Conservation (phyloP, 2,113 vertebrate genomes). For the Gnathonemus longibarbis region DNA sequence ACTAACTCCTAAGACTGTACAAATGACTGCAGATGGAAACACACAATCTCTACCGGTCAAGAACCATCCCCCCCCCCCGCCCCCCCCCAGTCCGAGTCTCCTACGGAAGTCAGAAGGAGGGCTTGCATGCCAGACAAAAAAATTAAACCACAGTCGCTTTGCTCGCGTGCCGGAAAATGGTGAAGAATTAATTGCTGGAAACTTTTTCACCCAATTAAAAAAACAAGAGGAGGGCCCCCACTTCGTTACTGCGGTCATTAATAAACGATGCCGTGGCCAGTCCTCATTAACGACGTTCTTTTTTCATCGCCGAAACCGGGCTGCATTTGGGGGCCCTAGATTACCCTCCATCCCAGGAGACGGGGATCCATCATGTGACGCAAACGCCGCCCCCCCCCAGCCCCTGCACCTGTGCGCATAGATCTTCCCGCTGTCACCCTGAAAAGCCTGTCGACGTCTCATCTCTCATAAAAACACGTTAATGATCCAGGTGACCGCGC, state of each 20-base stretch:
- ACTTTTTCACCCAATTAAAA: conserved; percentile 48
- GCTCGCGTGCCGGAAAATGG: conserved; percentile 28
- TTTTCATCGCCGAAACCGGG: not conserved
- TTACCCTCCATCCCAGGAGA: not conserved
- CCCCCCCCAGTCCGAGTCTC: not conserved
- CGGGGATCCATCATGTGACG: not conserved
- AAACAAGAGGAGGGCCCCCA: conserved; percentile 24
- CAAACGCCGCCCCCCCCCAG: not conserved
- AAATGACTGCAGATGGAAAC: not conserved
- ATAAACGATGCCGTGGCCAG: conserved; percentile 52
- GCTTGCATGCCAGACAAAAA: not conserved
- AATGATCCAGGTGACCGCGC: conserved; percentile 24
- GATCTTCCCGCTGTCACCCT: not conserved
- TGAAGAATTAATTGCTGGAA: conserved; percentile 46
- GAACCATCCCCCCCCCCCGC: not conserved
- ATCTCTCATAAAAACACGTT: conserved; percentile 16
- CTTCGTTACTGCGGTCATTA: conserved; percentile 56
- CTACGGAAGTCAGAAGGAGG: not conserved
- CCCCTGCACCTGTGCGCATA: not conserved
- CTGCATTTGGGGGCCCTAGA: not conserved
- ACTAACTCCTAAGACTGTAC: not conserved
- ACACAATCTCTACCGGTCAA: not conserved
- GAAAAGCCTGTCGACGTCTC: not conserved
- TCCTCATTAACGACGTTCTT: conserved; percentile 46
- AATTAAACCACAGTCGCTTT: not conserved